Conservation (phyloP, 2,888 invertebrate species). For the Drosophila subsilvestris region DNA sequence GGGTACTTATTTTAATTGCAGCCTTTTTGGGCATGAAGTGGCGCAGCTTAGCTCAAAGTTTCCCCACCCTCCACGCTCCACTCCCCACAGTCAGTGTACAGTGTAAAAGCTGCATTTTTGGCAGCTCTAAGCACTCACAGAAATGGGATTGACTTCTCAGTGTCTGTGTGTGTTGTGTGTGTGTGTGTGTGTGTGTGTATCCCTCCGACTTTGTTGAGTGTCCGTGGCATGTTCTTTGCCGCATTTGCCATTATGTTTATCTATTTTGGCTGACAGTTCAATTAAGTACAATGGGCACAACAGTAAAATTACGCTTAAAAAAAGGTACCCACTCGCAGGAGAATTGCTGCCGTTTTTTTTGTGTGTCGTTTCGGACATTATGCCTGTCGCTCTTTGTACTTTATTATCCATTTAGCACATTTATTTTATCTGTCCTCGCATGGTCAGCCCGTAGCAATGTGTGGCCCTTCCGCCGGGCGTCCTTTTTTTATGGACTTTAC, state of each 20-base stretch:
- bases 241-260: conserved; percentile 62
- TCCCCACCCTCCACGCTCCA: conserved; percentile 34
- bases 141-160: conserved; percentile 29
- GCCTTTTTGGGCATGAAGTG: conserved; percentile 74
- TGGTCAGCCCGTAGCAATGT: conserved; percentile 73
- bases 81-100: background rate
- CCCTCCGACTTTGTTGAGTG: conserved; percentile 2
- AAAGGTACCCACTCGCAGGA: conserved; percentile 44
- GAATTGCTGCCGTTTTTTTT: conserved; percentile 48
- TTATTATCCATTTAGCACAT: conserved; percentile 80
- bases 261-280: conserved; percentile 72
- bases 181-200: no score
- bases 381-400: conserved; percentile 70
- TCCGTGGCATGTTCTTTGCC: background rate
- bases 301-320: conserved; percentile 79
- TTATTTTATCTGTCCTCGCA: conserved; percentile 69
- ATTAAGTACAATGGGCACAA: conserved; percentile 73
- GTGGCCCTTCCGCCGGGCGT: conserved; percentile 20
- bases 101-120: background rate
- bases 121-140: background rate
- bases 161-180: background rate
- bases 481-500: conserved; percentile 64
- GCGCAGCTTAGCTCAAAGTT: conserved; percentile 70
- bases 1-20: conserved; percentile 77
- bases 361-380: conserved; percentile 70